Evolutionary conservation across 1,140 invertebrate genomes (phyloP).

Genomic region (Harlomillsia oculata): DNA sequence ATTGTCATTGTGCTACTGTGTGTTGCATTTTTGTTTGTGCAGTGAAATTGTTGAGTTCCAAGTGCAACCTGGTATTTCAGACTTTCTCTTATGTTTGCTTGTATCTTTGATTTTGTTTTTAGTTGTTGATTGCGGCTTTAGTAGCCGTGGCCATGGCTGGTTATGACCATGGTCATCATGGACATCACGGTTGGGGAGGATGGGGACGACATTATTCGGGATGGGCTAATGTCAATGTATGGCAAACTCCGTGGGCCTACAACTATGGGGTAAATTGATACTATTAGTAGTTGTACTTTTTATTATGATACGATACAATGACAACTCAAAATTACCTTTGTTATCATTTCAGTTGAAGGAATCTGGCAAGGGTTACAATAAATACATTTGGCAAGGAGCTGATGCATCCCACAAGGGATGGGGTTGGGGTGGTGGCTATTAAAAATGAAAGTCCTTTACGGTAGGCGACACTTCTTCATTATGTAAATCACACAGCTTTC

Average conservation of each 20-base stretch:
- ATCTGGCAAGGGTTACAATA: slow-evolving; percentile 18
- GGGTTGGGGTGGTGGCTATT: slow-evolving; percentile 6
- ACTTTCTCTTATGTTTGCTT: too few relatives aligned
- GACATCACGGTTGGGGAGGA: slow-evolving; percentile 2
- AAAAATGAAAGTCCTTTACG: too few relatives aligned
- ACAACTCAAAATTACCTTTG: neutral
- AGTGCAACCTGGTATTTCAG: too few relatives aligned
- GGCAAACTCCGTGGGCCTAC: slow-evolving; percentile 20
- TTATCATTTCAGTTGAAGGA: slow-evolving; percentile 7
- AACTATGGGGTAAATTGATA: slow-evolving; percentile 21
- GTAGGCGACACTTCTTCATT: too few relatives aligned
- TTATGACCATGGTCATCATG: neutral
- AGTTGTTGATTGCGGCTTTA: slow-evolving; percentile 11
- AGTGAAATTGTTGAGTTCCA: too few relatives aligned
- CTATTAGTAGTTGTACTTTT: neutral
- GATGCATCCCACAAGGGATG: slow-evolving; percentile 14
- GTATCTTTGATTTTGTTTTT: neutral
- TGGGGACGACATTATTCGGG: slow-evolving; percentile 17
- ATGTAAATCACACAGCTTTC: too few relatives aligned
- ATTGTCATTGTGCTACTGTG: too few relatives aligned
- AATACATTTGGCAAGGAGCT: slow-evolving; percentile 28
- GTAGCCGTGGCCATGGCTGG: slow-evolving; percentile 5
- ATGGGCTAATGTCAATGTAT: slow-evolving; percentile 19
- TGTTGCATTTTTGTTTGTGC: too few relatives aligned
- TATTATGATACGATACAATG: too few relatives aligned